Evolutionary conservation across 2,888 invertebrate genomes (phyloP).

Genomic region (Callinectes sapidus): DNA sequence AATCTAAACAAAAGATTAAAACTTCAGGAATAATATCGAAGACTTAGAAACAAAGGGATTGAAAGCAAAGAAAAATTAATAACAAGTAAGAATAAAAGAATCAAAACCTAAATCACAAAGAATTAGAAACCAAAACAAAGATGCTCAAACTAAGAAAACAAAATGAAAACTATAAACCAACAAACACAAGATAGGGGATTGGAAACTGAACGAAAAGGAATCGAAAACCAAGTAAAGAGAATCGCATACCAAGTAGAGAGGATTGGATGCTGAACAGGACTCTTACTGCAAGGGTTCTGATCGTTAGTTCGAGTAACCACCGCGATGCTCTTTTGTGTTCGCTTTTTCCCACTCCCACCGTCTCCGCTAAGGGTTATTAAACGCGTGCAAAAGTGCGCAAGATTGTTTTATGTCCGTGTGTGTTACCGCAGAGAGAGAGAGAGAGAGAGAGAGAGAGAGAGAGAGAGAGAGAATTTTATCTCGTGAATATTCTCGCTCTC

Average conservation of each 20-base stretch:
- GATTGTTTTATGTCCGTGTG: background rate
- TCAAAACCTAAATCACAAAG: too few relatives aligned
- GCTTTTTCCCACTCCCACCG: constrained; percentile 39
- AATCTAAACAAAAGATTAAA: too few relatives aligned
- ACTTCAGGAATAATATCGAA: too few relatives aligned
- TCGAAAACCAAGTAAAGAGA: background rate
- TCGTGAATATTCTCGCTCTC: background rate
- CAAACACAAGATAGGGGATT: background rate
- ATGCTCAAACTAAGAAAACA: background rate
- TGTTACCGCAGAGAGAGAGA: background rate
- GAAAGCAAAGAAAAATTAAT: too few relatives aligned
- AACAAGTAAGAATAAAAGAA: too few relatives aligned
- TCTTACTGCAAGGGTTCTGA: constrained; percentile 37
- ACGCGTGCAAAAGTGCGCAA: background rate
- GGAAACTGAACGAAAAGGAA: background rate
- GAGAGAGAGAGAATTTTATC: background rate
- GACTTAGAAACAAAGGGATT: too few relatives aligned
- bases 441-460: background rate
- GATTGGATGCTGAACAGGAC: background rate
- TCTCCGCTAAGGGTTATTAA: constrained; percentile 30
- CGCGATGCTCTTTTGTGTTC: constrained; percentile 46
- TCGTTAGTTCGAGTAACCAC: constrained; percentile 50
- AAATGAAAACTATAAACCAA: background rate
- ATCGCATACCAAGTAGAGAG: background rate
- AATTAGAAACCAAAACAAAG: too few relatives aligned